These are phyloP conservation scores for Tineola bisselliella DNA, from an alignment of 2,888 invertebrate species.

Conservation along the genomic window DNA sequence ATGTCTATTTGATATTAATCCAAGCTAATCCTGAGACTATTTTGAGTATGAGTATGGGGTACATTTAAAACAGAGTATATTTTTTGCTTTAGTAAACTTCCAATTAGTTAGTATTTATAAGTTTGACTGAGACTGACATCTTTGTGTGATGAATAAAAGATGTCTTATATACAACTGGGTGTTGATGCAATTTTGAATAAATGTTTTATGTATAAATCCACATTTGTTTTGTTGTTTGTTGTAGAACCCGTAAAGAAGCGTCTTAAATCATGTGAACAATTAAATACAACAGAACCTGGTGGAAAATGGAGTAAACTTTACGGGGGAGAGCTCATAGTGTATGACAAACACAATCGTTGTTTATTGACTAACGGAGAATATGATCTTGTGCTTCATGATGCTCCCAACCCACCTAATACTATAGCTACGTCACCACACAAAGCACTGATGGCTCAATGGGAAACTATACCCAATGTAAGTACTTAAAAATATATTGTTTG, in stretches of 20 bases:
- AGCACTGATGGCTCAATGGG: constrained; percentile 67
- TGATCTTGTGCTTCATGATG: constrained; percentile 84
- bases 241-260: constrained; percentile 77
- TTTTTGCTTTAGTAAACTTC: too few species aligned
- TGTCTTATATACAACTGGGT: too few species aligned
- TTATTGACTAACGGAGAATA: constrained; percentile 90
- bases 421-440: constrained; percentile 59
- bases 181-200: constrained; percentile 35
- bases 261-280: constrained; percentile 66
- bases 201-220: neutral
- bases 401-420: constrained; percentile 72
- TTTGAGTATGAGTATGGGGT: too few species aligned
- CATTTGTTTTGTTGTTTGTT: too few species aligned
- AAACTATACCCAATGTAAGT: constrained; percentile 69
- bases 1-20: too few species aligned
- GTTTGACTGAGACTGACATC: too few species aligned
- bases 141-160: too few species aligned
- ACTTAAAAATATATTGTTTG: neutral
- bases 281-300: constrained; percentile 31
- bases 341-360: constrained; percentile 89
- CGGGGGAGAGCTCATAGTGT: constrained; percentile 86
- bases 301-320: constrained; percentile 70
- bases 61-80: too few species aligned
- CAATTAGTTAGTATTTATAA: too few species aligned
- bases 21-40: too few species aligned